Conservation (phyloP, 2,888 invertebrate species). For the Tuberolachnus salignus region DNA sequence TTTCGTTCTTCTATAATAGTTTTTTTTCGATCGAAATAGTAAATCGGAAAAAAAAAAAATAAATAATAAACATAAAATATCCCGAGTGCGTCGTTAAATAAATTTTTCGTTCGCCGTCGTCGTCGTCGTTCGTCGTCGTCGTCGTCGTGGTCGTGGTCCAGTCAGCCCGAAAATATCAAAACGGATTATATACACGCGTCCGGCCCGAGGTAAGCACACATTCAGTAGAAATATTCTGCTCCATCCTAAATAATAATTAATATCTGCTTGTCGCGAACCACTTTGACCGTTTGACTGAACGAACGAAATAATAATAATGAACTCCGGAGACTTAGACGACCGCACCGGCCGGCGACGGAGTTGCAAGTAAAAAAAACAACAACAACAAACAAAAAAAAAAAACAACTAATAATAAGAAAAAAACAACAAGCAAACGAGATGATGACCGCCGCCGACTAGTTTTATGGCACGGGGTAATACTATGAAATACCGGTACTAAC, state of each 20-base stretch:
- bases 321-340: no score
- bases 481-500: no score
- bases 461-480: no score
- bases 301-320: background rate
- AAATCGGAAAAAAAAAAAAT: no score
- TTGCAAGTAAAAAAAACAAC: no score
- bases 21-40: background rate
- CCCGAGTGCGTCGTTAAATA: conserved; percentile 5
- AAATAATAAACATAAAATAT: background rate
- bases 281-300: background rate
- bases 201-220: conserved; percentile 32
- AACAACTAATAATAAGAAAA: no score
- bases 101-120: no score
- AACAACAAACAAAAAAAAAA: no score
- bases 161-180: background rate
- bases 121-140: conserved; percentile 13
- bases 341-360: no score
- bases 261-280: background rate
- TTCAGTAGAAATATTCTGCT: background rate
- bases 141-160: conserved; percentile 2
- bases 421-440: background rate
- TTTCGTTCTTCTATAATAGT: no score
- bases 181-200: conserved; percentile 17
- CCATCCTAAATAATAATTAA: background rate
- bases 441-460: background rate